phyloP scores from a whole-genome alignment of 2,888 invertebrate species.

The Chaitophorus viminalis region DNA sequence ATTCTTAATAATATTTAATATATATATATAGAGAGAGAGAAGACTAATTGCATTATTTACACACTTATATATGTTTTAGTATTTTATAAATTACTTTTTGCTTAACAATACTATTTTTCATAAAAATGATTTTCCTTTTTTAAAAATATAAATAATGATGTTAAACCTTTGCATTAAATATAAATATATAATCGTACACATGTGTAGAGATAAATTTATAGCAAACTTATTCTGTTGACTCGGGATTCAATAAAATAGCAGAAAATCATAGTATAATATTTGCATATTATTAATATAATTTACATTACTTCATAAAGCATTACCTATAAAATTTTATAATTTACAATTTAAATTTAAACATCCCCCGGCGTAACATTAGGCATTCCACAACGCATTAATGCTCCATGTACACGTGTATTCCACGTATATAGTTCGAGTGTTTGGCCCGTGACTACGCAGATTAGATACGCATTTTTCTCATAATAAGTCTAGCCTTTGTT shows the following conservation, averaged over 20 bases:
- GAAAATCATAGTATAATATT: no score
- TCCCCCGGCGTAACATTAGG: not conserved
- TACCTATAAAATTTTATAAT: no score
- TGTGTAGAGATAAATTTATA: no score
- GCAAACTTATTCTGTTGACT: no score
- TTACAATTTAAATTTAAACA: not conserved
- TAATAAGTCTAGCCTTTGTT: constrained; percentile 29
- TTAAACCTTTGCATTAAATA: no score
- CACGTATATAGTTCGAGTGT: not conserved
- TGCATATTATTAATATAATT: no score
- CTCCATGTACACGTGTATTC: not conserved
- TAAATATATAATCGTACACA: no score
- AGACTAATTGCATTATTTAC: not conserved
- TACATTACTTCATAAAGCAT: no score
- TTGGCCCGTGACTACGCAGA: constrained; percentile 12
- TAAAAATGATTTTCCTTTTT: not conserved
- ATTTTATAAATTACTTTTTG: not conserved
- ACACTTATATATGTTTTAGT: not conserved
- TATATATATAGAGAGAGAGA: no score
- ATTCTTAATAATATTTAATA: not conserved
- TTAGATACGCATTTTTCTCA: constrained; percentile 21
- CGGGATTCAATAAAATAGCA: no score
- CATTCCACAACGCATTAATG: not conserved
- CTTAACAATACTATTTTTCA: not conserved
- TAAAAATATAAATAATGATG: no score